phyloP scores from a whole-genome alignment of 2,113 vertebrate species.

The Strix uralensis region DNA sequence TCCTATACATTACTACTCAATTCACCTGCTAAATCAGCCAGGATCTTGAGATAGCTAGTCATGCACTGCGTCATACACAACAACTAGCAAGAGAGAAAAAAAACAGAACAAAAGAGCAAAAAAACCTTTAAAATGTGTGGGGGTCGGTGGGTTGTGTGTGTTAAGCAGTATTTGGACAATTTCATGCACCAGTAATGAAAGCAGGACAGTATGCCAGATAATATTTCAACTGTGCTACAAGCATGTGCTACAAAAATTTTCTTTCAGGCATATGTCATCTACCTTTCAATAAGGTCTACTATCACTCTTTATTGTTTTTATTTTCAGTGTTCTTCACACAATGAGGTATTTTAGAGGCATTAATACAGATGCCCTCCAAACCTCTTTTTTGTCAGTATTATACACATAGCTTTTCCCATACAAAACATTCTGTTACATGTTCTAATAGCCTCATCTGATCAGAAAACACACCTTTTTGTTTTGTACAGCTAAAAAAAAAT shows the following conservation, averaged over 20 bases:
- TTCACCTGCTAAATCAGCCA: not conserved
- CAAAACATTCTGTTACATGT: not conserved
- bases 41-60: not conserved
- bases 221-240: not conserved
- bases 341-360: not conserved
- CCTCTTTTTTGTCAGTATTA: not conserved
- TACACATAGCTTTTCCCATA: not conserved
- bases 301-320: not conserved
- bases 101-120: not conserved
- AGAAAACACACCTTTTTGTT: not conserved
- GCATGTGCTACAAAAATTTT: not conserved
- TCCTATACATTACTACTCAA: not conserved
- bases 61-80: not conserved
- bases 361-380: not conserved
- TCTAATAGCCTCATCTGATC: not conserved
- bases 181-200: not conserved
- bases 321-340: not conserved
- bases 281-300: not conserved
- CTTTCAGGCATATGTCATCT: not conserved
- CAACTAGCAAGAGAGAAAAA: not conserved
- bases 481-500: not conserved
- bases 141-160: accelerated
- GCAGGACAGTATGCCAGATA: not conserved
- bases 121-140: not conserved
- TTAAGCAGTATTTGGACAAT: not conserved